phyloP scores from a whole-genome alignment of 2,797 vertebrate genomes.

The Xenops minutus region DNA sequence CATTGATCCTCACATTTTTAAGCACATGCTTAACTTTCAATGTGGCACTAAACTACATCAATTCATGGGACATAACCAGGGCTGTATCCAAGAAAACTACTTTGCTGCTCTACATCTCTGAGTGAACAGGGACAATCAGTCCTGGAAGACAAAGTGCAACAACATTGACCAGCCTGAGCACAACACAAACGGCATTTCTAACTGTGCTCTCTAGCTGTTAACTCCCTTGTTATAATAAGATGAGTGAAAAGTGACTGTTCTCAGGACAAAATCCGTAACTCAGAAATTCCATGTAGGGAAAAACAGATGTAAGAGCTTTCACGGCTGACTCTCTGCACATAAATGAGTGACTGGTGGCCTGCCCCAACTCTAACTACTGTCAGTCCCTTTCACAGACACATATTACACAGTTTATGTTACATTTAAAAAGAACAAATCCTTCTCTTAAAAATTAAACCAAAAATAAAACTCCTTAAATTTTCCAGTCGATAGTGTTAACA shows the following conservation, averaged over 20 bases:
- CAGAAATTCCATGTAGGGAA: neutral
- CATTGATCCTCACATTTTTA: neutral
- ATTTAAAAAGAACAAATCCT: neutral
- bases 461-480: neutral
- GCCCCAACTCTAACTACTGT: neutral
- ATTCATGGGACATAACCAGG: neutral
- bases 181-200: neutral
- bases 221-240: neutral
- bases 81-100: neutral
- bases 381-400: neutral
- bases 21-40: neutral
- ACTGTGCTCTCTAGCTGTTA: neutral
- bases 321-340: neutral
- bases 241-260: neutral
- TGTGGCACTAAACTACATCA: neutral
- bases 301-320: neutral
- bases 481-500: fast-evolving
- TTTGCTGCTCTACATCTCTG: neutral
- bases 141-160: neutral
- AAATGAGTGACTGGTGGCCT: neutral
- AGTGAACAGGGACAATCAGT: neutral
- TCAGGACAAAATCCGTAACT: neutral
- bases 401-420: fast-evolving
- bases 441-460: neutral
- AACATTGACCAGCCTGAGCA: fast-evolving